phyloP scores from a whole-genome alignment of 2,797 vertebrate genomes.

The Amniataba percoides region DNA sequence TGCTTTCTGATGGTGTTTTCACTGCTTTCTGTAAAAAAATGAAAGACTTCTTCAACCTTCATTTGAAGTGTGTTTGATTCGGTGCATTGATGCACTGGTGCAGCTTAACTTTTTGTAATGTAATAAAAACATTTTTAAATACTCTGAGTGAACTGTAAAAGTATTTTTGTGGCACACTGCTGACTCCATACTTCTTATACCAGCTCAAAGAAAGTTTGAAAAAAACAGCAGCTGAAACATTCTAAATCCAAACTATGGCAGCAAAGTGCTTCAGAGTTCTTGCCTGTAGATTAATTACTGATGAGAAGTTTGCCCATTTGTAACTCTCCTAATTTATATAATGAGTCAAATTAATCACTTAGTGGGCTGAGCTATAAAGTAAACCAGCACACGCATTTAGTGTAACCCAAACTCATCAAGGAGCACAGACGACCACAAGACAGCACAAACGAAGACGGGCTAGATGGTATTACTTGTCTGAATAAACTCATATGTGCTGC shows the following conservation, averaged over 20 bases:
- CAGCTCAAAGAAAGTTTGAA: constrained; percentile 17
- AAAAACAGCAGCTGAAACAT: constrained; percentile 26
- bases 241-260: constrained; percentile 32
- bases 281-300: constrained; percentile 57
- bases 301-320: constrained; percentile 47
- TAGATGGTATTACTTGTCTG: constrained; percentile 48
- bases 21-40: not conserved
- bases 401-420: constrained; percentile 53
- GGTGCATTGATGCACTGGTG: no score
- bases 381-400: constrained; percentile 58
- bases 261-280: constrained; percentile 28
- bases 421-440: constrained; percentile 33
- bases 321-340: constrained; percentile 55
- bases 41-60: not conserved
- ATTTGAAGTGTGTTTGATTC: not conserved
- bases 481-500: constrained; percentile 42
- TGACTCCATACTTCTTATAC: constrained; percentile 1
- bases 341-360: constrained; percentile 70
- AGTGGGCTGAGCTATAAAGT: constrained; percentile 50
- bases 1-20: not conserved
- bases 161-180: not conserved
- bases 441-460: constrained; percentile 49
- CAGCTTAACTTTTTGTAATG: no score
- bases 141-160: not conserved
- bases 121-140: not conserved